A percentile compares a stretch with the other conserved stretches of the same genome.
Evolutionary conservation across 2,113 vertebrate genomes (phyloP).

Genomic region (Opisthocomus hoazin): DNA sequence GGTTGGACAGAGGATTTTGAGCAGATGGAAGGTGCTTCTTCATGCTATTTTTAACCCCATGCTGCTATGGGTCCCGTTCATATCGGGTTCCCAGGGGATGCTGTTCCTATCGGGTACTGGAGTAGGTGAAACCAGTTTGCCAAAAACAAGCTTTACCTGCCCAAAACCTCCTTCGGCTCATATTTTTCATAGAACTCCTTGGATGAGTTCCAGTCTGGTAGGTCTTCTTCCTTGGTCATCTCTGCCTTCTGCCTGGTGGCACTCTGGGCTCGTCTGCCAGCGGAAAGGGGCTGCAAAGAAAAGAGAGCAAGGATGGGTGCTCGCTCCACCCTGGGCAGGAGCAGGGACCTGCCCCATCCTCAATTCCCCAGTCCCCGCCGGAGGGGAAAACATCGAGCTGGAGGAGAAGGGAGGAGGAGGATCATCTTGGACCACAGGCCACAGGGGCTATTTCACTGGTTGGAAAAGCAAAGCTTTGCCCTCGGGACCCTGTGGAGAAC

Average conservation of each 20-base stretch:
- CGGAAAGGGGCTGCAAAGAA: background rate
- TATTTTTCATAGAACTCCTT: constrained; percentile 95
- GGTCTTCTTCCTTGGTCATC: constrained; percentile 82
- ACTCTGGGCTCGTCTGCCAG: background rate
- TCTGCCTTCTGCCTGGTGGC: background rate
- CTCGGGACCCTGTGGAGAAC: background rate
- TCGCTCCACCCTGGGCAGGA: background rate
- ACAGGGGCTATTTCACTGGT: background rate
- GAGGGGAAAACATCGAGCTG: background rate
- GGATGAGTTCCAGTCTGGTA: constrained; percentile 83
- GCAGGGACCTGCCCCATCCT: background rate
- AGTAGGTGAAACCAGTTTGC: background rate
- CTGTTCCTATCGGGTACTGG: background rate
- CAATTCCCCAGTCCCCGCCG: fast-evolving
- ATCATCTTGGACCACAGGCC: background rate
- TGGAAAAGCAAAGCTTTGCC: background rate
- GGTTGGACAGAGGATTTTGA: background rate
- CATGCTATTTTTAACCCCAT: background rate
- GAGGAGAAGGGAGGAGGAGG: background rate
- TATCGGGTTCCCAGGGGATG: background rate
- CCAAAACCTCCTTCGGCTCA: constrained; percentile 90
- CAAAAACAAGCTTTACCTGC: constrained; percentile 68
- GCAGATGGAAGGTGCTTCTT: background rate
- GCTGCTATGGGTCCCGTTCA: background rate
- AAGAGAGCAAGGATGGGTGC: background rate